Percentiles rank a stretch among this genome's conserved stretches.
phyloP scores from a whole-genome alignment of 1,140 invertebrate genomes.

The Asbolus verrucosus region DNA sequence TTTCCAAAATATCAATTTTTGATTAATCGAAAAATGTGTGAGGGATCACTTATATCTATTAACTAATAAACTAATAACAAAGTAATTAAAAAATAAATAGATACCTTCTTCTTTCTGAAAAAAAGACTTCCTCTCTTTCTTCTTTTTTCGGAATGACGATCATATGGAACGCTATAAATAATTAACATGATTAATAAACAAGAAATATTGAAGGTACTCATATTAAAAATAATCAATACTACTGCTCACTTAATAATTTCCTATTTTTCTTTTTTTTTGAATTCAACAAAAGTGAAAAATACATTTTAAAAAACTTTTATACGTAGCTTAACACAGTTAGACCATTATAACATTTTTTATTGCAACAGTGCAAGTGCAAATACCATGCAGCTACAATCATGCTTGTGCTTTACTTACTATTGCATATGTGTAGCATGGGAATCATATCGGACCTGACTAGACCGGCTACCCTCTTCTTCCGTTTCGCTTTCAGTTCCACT shows the following conservation, averaged over 20 bases:
- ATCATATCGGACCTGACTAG: slow-evolving; percentile 59
- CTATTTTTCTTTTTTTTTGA: too few relatives aligned
- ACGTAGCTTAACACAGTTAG: too few relatives aligned
- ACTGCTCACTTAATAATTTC: too few relatives aligned
- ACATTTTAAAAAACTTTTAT: too few relatives aligned
- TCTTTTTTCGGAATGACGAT: slow-evolving; percentile 84
- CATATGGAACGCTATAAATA: slow-evolving; percentile 74
- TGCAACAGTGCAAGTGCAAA: slow-evolving; percentile 9
- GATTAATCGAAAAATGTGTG: too few relatives aligned
- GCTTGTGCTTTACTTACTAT: slow-evolving; percentile 69
- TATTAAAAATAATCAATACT: too few relatives aligned
- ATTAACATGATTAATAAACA: slow-evolving; percentile 25
- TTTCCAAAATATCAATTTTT: too few relatives aligned
- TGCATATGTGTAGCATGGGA: slow-evolving; percentile 62
- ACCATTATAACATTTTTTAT: background rate
- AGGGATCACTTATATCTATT: too few relatives aligned
- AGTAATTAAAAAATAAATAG: too few relatives aligned
- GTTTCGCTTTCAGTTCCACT: slow-evolving; percentile 68
- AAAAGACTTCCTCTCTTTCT: slow-evolving; percentile 89
- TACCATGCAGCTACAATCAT: slow-evolving; percentile 2
- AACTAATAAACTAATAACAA: too few relatives aligned
- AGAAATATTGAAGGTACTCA: too few relatives aligned
- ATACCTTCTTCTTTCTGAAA: slow-evolving; percentile 89
- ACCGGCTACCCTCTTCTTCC: slow-evolving; percentile 67
- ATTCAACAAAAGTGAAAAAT: too few relatives aligned